Conservation (phyloP, 2,113 vertebrate species). For the Corythaeola cristata region DNA sequence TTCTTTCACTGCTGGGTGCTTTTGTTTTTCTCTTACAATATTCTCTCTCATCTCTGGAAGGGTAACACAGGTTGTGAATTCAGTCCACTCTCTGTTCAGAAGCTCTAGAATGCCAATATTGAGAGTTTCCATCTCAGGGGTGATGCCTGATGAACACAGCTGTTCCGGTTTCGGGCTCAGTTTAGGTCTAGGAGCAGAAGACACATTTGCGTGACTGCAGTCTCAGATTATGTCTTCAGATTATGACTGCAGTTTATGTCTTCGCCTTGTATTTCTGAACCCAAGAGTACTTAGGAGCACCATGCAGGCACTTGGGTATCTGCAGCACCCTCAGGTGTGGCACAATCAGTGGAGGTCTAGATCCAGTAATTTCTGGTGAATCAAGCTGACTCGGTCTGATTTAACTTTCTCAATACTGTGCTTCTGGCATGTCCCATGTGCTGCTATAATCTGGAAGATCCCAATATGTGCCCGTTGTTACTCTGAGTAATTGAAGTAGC, state of each 20-base stretch:
- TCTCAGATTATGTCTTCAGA: neutral
- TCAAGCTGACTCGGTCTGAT: neutral
- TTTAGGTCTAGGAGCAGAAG: neutral
- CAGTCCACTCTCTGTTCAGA: neutral
- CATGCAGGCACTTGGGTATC: accelerated
- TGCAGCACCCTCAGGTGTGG: neutral
- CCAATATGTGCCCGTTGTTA: neutral
- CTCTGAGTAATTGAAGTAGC: neutral
- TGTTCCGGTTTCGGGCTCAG: neutral
- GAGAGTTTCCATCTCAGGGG: neutral
- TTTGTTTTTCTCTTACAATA: neutral
- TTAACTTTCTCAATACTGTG: neutral
- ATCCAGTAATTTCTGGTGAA: neutral
- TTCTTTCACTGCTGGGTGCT: neutral
- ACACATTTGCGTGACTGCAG: neutral
- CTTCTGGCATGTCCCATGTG: neutral
- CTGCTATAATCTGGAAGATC: neutral
- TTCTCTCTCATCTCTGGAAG: neutral
- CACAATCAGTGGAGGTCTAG: neutral
- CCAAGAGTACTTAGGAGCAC: neutral
- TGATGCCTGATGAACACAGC: neutral
- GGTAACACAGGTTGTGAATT: neutral
- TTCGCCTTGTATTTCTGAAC: neutral
- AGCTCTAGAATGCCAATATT: neutral
- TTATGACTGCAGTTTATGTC: neutral